Evolutionary conservation across 2,113 vertebrate genomes (phyloP).

Genomic region (Nymphicus hollandicus): DNA sequence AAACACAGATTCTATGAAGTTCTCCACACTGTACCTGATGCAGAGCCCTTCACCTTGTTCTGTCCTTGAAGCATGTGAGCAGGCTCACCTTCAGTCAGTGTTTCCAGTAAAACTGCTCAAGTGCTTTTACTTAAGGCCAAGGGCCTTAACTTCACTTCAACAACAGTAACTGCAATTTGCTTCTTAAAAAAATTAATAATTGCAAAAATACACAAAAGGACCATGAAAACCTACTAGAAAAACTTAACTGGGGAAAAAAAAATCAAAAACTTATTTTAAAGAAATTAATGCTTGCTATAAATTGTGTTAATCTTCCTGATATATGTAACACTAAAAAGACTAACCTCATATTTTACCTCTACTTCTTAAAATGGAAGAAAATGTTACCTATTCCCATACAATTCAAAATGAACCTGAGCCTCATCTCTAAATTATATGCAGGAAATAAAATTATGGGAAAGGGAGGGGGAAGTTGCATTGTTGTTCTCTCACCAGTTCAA

Average conservation of each 20-base stretch:
- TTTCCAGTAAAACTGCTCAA: not conserved
- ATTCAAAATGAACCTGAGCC: not conserved
- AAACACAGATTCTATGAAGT: not conserved
- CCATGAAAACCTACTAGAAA: not conserved
- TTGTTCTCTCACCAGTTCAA: conserved; percentile 31
- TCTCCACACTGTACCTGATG: not conserved
- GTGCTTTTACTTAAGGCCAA: not conserved
- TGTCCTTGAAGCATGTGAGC: not conserved
- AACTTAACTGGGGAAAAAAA: not conserved
- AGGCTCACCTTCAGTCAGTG: not conserved
- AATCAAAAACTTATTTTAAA: not conserved
- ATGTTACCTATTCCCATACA: not conserved
- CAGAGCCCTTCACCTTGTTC: not conserved
- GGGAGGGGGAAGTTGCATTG: not conserved
- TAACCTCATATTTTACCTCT: not conserved
- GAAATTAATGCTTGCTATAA: not conserved
- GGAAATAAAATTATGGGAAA: not conserved
- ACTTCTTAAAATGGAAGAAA: not conserved
- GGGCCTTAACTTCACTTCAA: not conserved
- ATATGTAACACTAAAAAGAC: not conserved
- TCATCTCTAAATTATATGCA: not conserved
- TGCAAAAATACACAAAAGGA: not conserved
- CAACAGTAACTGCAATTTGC: not conserved
- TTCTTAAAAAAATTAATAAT: not conserved
- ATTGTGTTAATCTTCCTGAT: not conserved